phyloP scores from a whole-genome alignment of 2,888 invertebrate genomes.

The Galerucella calmariensis region DNA sequence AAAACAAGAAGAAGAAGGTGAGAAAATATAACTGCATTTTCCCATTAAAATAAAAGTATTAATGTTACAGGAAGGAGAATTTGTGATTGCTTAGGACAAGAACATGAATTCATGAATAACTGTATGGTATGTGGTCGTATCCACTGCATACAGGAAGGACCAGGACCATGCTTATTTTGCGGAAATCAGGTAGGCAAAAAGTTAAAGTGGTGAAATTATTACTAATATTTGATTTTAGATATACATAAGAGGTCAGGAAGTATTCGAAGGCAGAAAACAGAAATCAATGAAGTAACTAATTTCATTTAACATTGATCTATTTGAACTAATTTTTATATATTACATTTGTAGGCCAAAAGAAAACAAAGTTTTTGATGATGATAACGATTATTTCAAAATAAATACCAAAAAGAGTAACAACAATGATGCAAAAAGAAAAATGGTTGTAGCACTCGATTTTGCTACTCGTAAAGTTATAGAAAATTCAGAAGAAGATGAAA shows the following conservation, averaged over 20 bases:
- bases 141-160: conserved; percentile 95
- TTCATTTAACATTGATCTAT: too few species aligned
- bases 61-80: conserved; percentile 76
- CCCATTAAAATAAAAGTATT: not conserved
- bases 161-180: conserved; percentile 96
- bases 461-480: conserved; percentile 59
- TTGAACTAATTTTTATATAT: too few species aligned
- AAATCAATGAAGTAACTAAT: conserved; percentile 50
- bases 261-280: conserved; percentile 40
- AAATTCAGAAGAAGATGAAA: conserved; percentile 55
- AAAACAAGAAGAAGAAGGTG: conserved; percentile 54
- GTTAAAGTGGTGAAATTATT: not conserved
- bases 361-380: conserved; percentile 90
- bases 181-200: conserved; percentile 77
- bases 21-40: not conserved
- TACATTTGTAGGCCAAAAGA: conserved; percentile 58
- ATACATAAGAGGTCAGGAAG: conserved; percentile 50
- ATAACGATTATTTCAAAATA: conserved; percentile 90
- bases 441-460: conserved; percentile 62
- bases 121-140: conserved; percentile 94
- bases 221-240: conserved; percentile 44
- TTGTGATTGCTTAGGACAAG: conserved; percentile 93
- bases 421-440: conserved; percentile 56
- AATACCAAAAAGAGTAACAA: conserved; percentile 75
- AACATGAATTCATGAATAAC: conserved; percentile 91